These are phyloP conservation scores for Nephrotoma guestfalica DNA, from an alignment of 2,888 invertebrate species.

Conservation along the genomic window DNA sequence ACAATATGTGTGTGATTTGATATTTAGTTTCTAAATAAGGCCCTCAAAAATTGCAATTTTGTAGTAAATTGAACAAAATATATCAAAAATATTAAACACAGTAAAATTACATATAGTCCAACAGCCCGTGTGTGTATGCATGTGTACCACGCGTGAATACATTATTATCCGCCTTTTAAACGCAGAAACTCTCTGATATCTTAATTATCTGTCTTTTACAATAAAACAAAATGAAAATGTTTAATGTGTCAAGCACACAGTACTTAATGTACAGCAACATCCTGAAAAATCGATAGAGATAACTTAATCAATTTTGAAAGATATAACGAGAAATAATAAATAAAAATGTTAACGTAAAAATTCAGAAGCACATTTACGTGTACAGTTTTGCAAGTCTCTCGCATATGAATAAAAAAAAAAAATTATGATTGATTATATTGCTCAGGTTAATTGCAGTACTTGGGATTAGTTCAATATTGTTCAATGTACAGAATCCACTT, in stretches of 20 bases:
- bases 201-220: no score
- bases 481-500: neutral
- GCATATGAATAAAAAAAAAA: neutral
- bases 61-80: no score
- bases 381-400: neutral
- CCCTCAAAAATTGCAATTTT: no score
- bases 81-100: no score
- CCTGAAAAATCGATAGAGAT: neutral
- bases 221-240: no score
- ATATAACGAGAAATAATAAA: neutral
- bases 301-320: neutral
- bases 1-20: no score
- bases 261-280: neutral
- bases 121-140: no score
- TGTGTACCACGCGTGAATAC: no score
- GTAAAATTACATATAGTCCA: no score
- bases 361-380: neutral
- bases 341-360: neutral
- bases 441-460: neutral
- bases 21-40: no score
- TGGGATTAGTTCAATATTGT: neutral
- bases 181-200: no score
- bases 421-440: neutral
- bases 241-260: neutral
- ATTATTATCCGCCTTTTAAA: no score